A percentile compares a stretch with the other conserved stretches of the same genome.
Evolutionary conservation across 92 coral and sea anemone genomes (phyloP).

Genomic region (Palythoa grandis): DNA sequence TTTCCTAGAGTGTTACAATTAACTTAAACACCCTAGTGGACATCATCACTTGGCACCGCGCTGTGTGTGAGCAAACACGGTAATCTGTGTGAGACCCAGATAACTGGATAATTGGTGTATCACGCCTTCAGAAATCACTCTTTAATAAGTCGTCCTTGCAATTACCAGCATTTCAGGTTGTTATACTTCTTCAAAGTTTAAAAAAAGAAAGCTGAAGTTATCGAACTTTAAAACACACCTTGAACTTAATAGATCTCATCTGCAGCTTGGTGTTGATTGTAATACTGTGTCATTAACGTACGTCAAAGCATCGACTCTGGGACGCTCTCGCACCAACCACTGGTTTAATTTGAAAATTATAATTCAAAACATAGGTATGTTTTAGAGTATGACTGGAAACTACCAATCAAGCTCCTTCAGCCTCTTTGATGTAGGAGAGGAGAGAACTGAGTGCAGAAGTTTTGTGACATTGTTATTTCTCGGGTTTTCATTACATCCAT

Average conservation of each 20-base stretch:
- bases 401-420: neutral
- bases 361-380: neutral
- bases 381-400: neutral
- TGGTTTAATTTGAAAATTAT: neutral
- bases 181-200: neutral
- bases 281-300: neutral
- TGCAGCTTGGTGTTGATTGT: conserved; percentile 29
- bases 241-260: conserved; percentile 12
- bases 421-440: neutral
- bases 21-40: neutral
- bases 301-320: neutral
- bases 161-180: conserved; percentile 29
- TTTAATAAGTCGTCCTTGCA: neutral
- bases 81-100: conserved; percentile 23
- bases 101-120: conserved; percentile 27
- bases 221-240: conserved; percentile 19
- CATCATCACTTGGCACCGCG: neutral
- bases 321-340: neutral
- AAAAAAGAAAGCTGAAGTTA: conserved; percentile 19
- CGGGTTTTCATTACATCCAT: neutral
- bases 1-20: conserved; percentile 20
- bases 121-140: conserved; percentile 32
- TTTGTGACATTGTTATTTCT: neutral
- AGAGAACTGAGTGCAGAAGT: neutral
- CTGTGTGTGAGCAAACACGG: neutral